These are phyloP conservation scores for Papilio helenus DNA, from an alignment of 1,140 invertebrate genomes.

Conservation along the genomic window DNA sequence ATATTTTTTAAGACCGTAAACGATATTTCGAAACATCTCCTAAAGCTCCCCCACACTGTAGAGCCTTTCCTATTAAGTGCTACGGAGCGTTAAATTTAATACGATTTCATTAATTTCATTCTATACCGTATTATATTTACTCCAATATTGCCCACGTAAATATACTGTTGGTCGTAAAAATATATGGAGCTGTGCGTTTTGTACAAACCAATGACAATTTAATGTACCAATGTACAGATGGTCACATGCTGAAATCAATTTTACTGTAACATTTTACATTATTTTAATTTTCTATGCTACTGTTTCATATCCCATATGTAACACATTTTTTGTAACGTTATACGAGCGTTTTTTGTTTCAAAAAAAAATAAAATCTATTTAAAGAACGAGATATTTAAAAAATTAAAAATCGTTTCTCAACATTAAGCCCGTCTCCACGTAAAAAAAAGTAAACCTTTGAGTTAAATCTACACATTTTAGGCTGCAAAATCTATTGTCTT, in stretches of 20 bases:
- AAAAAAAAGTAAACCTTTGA: too few species aligned
- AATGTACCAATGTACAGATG: slow-evolving; percentile 5
- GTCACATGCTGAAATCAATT: not conserved
- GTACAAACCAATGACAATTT: not conserved
- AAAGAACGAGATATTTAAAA: too few species aligned
- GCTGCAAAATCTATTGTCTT: not conserved
- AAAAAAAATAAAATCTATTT: too few species aligned
- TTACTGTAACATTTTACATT: not conserved
- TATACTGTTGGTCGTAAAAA: slow-evolving; percentile 2
- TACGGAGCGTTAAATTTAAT: slow-evolving; percentile 18
- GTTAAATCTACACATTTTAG: not conserved
- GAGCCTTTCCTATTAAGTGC: not conserved
- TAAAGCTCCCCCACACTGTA: not conserved
- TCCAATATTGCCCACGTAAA: not conserved
- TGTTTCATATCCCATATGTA: too few species aligned
- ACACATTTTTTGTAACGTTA: too few species aligned
- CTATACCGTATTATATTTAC: not conserved
- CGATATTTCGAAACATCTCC: not conserved
- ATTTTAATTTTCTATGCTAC: too few species aligned
- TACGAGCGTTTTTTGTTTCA: too few species aligned
- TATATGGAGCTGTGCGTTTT: not conserved
- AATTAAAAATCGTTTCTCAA: too few species aligned
- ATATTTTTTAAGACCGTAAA: not conserved
- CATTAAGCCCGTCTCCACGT: too few species aligned
- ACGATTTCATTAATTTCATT: slow-evolving; percentile 24